A percentile compares a stretch with the other conserved stretches of the same genome.
Evolutionary conservation across 1,140 invertebrate species (phyloP).

Genomic region (Epicauta chinensis): DNA sequence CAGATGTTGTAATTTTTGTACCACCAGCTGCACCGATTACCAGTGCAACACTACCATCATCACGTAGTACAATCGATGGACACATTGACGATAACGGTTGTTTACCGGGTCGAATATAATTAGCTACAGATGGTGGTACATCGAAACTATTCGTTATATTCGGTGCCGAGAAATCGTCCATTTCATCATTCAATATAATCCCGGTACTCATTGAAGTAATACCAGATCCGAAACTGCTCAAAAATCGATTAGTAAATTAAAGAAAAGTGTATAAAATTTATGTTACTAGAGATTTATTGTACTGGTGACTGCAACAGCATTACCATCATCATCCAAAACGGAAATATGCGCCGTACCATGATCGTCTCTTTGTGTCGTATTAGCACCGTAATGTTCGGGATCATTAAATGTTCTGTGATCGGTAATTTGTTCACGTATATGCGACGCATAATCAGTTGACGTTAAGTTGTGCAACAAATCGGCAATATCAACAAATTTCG

Average conservation of each 20-base stretch:
- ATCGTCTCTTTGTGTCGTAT: constrained; percentile 54
- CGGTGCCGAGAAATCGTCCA: too few species aligned
- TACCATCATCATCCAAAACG: too few species aligned
- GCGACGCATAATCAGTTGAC: constrained; percentile 59
- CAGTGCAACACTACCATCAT: too few species aligned
- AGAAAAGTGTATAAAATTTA: constrained; percentile 45
- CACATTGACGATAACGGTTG: constrained; percentile 89
- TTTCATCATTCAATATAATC: too few species aligned
- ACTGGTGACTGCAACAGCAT: too few species aligned
- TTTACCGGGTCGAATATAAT: constrained; percentile 74
- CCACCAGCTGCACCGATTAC: too few species aligned
- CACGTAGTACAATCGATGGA: too few species aligned
- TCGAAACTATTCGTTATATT: too few species aligned
- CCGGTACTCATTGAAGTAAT: constrained; percentile 63
- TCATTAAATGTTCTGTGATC: constrained; percentile 64
- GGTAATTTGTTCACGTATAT: constrained; percentile 49
- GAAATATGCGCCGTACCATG: constrained; percentile 89
- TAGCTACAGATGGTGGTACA: constrained; percentile 70
- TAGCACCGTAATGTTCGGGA: constrained; percentile 62
- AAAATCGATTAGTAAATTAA: too few species aligned
- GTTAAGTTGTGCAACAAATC: constrained; percentile 60
- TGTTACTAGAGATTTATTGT: constrained; percentile 90
- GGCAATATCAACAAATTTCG: constrained; percentile 47
- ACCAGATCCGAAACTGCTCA: constrained; percentile 68
- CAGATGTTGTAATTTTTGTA: too few species aligned